Percentiles rank a stretch among this genome's conserved stretches.
Conservation (phyloP, 2,888 invertebrate genomes). For the Pterostichus niger region DNA sequence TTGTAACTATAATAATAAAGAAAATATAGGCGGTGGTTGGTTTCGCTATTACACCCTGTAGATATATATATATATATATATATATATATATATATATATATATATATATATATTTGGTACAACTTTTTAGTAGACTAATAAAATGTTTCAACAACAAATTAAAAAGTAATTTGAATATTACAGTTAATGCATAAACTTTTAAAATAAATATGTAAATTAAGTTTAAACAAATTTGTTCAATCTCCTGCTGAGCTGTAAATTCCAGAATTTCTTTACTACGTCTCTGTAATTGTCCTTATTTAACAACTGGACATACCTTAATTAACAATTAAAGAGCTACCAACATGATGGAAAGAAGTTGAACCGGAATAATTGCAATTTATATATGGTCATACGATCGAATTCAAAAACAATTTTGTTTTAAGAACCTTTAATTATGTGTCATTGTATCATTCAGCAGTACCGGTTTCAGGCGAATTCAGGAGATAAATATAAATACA, state of each 20-base stretch:
- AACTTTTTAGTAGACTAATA: no score
- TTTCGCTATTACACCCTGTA: no score
- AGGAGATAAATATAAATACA: constrained; percentile 3
- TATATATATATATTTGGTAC: no score
- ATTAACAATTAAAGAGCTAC: constrained; percentile 18
- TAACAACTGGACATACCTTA: constrained; percentile 13
- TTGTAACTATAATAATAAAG: no score
- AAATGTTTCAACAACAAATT: no score
- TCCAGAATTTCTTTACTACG: constrained; percentile 6
- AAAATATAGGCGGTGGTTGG: no score
- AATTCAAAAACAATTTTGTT: constrained; percentile 48
- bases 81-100: no score
- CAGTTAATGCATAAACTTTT: no score
- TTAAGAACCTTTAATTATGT: constrained; percentile 60
- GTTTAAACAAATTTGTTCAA: background rate
- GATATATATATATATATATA: no score
- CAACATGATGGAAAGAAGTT: background rate
- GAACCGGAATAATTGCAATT: constrained; percentile 8
- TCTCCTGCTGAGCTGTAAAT: background rate
- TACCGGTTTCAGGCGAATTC: constrained; percentile 35
- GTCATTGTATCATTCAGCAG: constrained; percentile 43
- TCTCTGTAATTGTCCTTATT: constrained; percentile 19
- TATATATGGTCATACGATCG: constrained; percentile 49
- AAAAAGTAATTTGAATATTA: no score
- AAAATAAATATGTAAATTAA: background rate